Evolutionary conservation across 2,797 vertebrate species (phyloP).

Genomic region (Naso thynnoides): DNA sequence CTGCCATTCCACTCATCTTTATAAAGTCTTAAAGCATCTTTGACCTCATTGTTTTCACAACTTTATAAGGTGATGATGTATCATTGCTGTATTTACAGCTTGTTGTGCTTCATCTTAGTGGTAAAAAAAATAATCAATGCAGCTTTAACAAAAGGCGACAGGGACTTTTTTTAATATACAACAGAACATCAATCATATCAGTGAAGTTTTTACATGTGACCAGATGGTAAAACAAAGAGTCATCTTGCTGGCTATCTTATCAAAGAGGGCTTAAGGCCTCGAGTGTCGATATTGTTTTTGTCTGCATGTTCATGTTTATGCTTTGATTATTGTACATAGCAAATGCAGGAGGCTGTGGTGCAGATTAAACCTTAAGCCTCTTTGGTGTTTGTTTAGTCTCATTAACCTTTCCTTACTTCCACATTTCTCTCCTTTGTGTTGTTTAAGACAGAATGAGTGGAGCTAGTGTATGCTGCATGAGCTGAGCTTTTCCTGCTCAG

Average conservation of each 20-base stretch:
- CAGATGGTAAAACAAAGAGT: conserved; percentile 13
- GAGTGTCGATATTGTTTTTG: conserved; percentile 18
- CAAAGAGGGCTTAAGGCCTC: conserved; percentile 6
- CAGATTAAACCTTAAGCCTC: conserved; percentile 45
- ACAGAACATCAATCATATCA: not conserved
- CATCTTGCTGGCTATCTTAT: not conserved
- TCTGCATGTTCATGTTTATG: conserved; percentile 23
- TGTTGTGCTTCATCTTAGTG: not conserved
- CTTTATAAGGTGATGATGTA: not conserved
- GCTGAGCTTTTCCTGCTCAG: not conserved
- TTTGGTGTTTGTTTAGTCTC: conserved; percentile 43
- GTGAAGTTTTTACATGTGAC: conserved; percentile 5
- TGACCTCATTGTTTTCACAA: not conserved
- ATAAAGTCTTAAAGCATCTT: not conserved
- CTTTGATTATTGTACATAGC: conserved; percentile 32
- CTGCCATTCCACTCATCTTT: not conserved
- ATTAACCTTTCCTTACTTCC: conserved; percentile 34
- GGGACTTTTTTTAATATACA: not conserved
- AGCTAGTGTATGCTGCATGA: not conserved
- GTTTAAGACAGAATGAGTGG: conserved; percentile 4
- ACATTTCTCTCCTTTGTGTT: conserved; percentile 23
- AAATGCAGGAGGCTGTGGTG: conserved; percentile 19
- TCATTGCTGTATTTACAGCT: not conserved
- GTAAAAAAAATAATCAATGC: not conserved
- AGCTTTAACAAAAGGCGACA: not conserved